These are phyloP conservation scores for Ichneumon xanthorius DNA, from an alignment of 2,888 invertebrate species.

Conservation along the genomic window DNA sequence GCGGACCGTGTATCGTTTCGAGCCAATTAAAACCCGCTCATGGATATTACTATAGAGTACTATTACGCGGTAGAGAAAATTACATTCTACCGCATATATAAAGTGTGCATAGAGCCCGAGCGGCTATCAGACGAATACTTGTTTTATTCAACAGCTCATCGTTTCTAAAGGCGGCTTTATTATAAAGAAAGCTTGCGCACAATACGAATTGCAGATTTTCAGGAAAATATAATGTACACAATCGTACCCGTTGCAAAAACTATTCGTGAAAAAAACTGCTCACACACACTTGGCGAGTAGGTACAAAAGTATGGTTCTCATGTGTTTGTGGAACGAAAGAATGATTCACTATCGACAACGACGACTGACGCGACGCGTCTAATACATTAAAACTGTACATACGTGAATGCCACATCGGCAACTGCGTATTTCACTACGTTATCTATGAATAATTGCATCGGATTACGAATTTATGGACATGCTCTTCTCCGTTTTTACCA, in stretches of 20 bases:
- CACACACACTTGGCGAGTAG: not conserved
- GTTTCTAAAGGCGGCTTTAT: not conserved
- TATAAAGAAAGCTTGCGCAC: slow-evolving; percentile 4
- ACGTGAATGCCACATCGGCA: slow-evolving; percentile 37
- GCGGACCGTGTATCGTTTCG: slow-evolving; percentile 24
- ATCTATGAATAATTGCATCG: slow-evolving; percentile 59
- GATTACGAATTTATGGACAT: slow-evolving; percentile 54
- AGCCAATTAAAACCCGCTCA: slow-evolving; percentile 59
- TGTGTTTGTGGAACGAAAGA: not conserved
- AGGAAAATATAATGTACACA: not conserved
- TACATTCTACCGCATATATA: slow-evolving; percentile 13
- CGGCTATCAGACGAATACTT: slow-evolving; percentile 7
- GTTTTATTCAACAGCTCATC: slow-evolving; percentile 14
- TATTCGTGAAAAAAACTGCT: not conserved
- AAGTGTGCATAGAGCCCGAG: not conserved
- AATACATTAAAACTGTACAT: slow-evolving; percentile 51
- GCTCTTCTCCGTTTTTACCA: not conserved
- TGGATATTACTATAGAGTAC: slow-evolving; percentile 24
- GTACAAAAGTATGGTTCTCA: not conserved
- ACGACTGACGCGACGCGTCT: not conserved
- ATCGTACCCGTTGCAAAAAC: not conserved
- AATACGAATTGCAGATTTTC: slow-evolving; percentile 8
- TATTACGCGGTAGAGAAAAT: slow-evolving; percentile 39
- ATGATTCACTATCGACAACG: slow-evolving; percentile 14
- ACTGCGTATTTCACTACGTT: slow-evolving; percentile 28